Evolutionary conservation across 2,888 invertebrate genomes (phyloP).

Genomic region (Dryobota labecula): DNA sequence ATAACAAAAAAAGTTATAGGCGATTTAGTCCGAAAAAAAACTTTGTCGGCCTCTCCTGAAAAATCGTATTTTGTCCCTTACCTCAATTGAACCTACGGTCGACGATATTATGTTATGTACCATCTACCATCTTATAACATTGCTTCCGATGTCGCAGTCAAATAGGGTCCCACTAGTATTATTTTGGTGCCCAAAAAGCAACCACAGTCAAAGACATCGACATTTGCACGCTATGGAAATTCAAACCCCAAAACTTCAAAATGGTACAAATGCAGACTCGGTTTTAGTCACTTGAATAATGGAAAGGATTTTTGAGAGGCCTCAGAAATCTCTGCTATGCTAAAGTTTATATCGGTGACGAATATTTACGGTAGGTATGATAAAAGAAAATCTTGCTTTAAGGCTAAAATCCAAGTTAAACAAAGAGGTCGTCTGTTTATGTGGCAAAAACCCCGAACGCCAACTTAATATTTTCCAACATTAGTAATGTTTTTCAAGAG

Average conservation of each 20-base stretch:
- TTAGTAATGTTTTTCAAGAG: background rate
- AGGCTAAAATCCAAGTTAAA: background rate
- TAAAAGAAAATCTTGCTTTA: background rate
- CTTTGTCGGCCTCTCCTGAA: too few species aligned
- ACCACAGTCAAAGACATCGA: background rate
- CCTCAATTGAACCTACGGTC: too few species aligned
- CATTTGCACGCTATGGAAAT: background rate
- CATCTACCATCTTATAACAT: background rate
- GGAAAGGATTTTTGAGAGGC: background rate
- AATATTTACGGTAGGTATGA: background rate
- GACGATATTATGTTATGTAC: too few species aligned
- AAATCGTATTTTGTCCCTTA: too few species aligned
- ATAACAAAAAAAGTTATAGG: too few species aligned
- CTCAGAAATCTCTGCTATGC: background rate
- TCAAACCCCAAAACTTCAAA: background rate
- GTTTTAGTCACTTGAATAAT: background rate
- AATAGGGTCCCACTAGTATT: background rate
- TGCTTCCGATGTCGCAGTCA: background rate
- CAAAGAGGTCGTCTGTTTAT: background rate
- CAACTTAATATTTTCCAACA: background rate
- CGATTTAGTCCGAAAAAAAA: too few species aligned
- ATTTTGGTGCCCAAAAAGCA: background rate
- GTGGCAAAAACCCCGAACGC: background rate
- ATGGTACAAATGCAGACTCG: background rate
- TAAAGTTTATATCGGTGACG: background rate